Evolutionary conservation across 2,888 invertebrate species (phyloP).

Genomic region (Smittia sp.): DNA sequence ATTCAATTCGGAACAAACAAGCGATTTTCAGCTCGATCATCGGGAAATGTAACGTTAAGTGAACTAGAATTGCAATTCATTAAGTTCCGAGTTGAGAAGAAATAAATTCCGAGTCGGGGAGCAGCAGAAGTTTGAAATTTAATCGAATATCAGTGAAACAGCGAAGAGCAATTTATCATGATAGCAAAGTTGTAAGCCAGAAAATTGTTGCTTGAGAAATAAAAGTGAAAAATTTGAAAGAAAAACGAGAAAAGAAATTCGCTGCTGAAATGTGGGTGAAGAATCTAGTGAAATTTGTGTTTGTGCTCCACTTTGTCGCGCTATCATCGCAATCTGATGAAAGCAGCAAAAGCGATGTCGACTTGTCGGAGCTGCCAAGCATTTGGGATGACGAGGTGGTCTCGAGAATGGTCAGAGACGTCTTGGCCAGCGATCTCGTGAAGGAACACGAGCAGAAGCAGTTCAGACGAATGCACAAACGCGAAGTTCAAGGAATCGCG

Average conservation of each 20-base stretch:
- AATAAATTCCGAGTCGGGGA: not conserved
- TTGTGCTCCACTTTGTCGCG: constrained; percentile 23
- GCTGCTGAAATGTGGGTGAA: constrained; percentile 32
- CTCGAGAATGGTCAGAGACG: constrained; percentile 26
- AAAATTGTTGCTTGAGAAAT: not conserved
- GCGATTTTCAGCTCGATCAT: not conserved
- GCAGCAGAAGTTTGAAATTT: no score
- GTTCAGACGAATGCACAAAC: constrained; percentile 14
- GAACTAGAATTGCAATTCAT: constrained; percentile 20
- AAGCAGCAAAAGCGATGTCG: not conserved
- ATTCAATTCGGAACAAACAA: not conserved
- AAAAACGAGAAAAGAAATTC: not conserved
- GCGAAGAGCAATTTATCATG: not conserved
- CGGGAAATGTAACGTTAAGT: constrained; percentile 16
- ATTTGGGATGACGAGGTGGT: constrained; percentile 36
- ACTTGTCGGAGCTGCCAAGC: not conserved
- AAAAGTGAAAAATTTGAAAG: not conserved
- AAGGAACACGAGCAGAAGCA: constrained; percentile 8
- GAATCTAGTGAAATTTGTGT: constrained; percentile 21
- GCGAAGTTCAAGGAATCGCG: constrained; percentile 11
- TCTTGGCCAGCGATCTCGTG: constrained; percentile 13
- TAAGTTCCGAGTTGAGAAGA: not conserved
- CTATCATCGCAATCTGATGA: constrained; percentile 22
- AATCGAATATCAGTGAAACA: not conserved
- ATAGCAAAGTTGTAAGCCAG: not conserved